Evolutionary conservation across 2,113 vertebrate species (phyloP), one percentile per base, ranked within the genome.

Genomic region (Silurus asotus): DNA sequence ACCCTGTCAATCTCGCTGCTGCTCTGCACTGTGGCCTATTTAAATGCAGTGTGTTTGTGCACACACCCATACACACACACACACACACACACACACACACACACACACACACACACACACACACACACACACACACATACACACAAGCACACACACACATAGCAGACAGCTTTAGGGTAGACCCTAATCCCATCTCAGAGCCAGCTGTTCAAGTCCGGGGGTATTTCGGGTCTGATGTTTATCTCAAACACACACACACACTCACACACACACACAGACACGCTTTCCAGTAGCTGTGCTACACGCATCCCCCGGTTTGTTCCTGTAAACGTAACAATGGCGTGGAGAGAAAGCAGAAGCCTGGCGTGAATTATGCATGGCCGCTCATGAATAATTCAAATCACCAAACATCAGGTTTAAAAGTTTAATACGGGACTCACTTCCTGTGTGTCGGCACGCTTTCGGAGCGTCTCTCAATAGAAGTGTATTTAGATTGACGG

Each of bases 361-460:
- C 86, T 13, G 48, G 9, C 3, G 79, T 91, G 84, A 91, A 90
- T 92, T 87, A 92, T 92, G 87, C 91, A 92, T 90, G 84, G n/a
- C 25, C 70, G 65, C 37, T 86, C 78, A 11, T 92, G 87, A 90
- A 92, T 92, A 87, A 92, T 91, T 90, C 83, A 91, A 83, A 81
- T 82, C 86, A 83, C 88, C 90, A 89, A 92, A 90, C 89, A 87
- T 85, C 58, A 81, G 84, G 83, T 87, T 90, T 91, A 89, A 90
- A 91, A 90, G 86, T 91, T 91, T 89, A 90, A 90, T 90, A 88
- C 25, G 58, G 82, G 83, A 89, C 84, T 83, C 69, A 69, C 53
- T 69, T 87, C 53, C 83, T 84, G 83, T 78, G 80, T 84, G 77
- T 81, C 85, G n/a, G 84, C 83, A 59, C 59, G 76, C 80, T 25